These are phyloP conservation scores for Lysandra bellargus DNA, from an alignment of 2,888 invertebrate species.

Conservation along the genomic window DNA sequence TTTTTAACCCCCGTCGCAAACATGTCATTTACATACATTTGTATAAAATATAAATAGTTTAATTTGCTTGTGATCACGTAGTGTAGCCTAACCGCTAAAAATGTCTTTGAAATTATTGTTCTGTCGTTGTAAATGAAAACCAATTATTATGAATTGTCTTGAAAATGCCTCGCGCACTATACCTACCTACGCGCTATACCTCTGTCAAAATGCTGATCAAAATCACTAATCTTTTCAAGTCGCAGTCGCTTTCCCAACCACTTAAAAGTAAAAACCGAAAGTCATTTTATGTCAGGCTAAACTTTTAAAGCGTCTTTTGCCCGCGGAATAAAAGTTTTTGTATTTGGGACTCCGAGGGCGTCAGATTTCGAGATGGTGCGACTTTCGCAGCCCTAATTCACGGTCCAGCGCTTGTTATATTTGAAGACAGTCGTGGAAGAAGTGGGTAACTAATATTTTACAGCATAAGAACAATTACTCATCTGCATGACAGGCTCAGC, in stretches of 20 bases:
- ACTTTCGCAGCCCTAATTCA: not conserved
- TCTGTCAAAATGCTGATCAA: not conserved
- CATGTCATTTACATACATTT: too few relatives aligned
- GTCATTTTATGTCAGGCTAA: not conserved
- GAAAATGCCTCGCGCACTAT: not conserved
- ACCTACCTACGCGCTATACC: too few relatives aligned
- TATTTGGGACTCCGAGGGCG: not conserved
- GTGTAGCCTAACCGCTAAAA: too few relatives aligned
- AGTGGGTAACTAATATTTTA: too few relatives aligned
- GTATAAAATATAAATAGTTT: too few relatives aligned
- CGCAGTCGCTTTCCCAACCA: not conserved
- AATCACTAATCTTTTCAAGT: not conserved
- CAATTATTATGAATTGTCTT: not conserved
- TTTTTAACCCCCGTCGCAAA: too few relatives aligned
- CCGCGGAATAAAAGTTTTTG: not conserved
- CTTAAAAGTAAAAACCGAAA: conserved; percentile 3
- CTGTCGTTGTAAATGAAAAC: too few relatives aligned
- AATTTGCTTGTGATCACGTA: too few relatives aligned
- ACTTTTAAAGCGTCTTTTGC: conserved; percentile 5
- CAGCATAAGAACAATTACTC: too few relatives aligned
- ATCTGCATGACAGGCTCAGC: too few relatives aligned
- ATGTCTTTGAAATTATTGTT: too few relatives aligned
- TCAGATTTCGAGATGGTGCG: not conserved
- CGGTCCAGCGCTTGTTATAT: not conserved
- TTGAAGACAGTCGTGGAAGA: too few relatives aligned